Evolutionary conservation across 2,797 vertebrate genomes (phyloP).

Genomic region (Acipenser transmontanus): DNA sequence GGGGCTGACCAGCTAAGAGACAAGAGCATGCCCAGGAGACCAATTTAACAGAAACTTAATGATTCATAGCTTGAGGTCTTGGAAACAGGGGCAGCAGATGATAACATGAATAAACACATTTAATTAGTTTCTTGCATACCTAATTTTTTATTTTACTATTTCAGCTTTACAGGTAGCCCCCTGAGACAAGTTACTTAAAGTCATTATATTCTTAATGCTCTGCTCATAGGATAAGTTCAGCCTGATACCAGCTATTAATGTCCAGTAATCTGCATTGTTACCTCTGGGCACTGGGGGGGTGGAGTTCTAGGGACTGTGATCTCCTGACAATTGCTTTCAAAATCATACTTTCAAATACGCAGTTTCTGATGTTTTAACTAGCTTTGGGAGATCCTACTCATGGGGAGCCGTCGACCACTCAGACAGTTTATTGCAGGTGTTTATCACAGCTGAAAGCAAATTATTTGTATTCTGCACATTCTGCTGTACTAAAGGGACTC

Average conservation of each 20-base stretch:
- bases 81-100: conserved; percentile 84
- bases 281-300: conserved; percentile 21
- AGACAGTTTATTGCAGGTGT: neutral
- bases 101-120: conserved; percentile 95
- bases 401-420: conserved; percentile 24
- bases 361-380: conserved; percentile 53
- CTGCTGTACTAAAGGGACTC: neutral
- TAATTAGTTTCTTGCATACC: conserved; percentile 81
- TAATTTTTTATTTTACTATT: conserved; percentile 59
- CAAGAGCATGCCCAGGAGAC: conserved; percentile 76
- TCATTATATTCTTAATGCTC: no score
- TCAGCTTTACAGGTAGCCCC: conserved; percentile 41
- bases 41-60: conserved; percentile 94
- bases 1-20: conserved; percentile 73
- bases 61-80: conserved; percentile 90
- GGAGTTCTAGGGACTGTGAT: conserved; percentile 47
- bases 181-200: neutral
- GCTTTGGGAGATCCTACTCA: conserved; percentile 61
- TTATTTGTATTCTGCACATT: neutral
- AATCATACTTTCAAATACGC: conserved; percentile 69
- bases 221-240: no score
- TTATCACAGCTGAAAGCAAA: neutral
- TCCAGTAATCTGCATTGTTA: no score
- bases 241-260: no score
- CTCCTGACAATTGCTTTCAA: conserved; percentile 46